These are phyloP conservation scores for Lasioglossum albipes DNA, from an alignment of 1,140 invertebrate genomes.

Conservation along the genomic window DNA sequence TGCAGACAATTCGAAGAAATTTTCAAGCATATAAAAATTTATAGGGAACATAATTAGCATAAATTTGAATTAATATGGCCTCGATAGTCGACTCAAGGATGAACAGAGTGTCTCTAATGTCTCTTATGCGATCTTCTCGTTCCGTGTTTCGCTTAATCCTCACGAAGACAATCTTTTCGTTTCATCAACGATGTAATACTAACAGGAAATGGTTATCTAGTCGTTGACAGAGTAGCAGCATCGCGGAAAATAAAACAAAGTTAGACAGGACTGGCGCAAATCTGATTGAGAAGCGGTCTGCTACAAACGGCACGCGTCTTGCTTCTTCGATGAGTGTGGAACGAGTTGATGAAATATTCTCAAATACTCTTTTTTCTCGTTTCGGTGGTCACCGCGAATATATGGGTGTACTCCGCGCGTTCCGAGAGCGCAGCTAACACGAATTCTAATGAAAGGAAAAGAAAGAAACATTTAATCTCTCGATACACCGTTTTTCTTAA, in stretches of 20 bases:
- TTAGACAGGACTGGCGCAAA: slow-evolving; percentile 65
- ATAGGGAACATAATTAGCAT: too few species aligned
- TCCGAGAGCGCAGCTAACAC: slow-evolving; percentile 60
- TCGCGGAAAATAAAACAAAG: slow-evolving; percentile 24
- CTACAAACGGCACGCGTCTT: slow-evolving; percentile 56
- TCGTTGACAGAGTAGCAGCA: slow-evolving; percentile 30
- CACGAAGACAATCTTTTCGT: slow-evolving; percentile 29
- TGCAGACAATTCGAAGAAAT: too few species aligned
- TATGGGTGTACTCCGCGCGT: slow-evolving; percentile 65
- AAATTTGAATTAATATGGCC: too few species aligned
- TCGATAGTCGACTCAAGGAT: too few species aligned
- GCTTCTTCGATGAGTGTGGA: slow-evolving; percentile 54
- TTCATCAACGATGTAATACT: slow-evolving; percentile 47
- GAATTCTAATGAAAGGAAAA: slow-evolving; percentile 59
- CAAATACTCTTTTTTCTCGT: slow-evolving; percentile 72
- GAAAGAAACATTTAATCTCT: not conserved
- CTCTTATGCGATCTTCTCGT: slow-evolving; percentile 20
- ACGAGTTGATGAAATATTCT: slow-evolving; percentile 70
- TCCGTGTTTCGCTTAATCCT: slow-evolving; percentile 34
- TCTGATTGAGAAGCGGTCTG: slow-evolving; percentile 63
- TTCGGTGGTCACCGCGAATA: slow-evolving; percentile 62
- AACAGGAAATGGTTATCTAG: slow-evolving; percentile 41
- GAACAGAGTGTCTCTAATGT: not conserved
- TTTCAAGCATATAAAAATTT: too few species aligned
- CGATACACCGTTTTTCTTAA: too few species aligned